Conservation (phyloP, 2,888 invertebrate genomes). For the Encarsia formosa region DNA sequence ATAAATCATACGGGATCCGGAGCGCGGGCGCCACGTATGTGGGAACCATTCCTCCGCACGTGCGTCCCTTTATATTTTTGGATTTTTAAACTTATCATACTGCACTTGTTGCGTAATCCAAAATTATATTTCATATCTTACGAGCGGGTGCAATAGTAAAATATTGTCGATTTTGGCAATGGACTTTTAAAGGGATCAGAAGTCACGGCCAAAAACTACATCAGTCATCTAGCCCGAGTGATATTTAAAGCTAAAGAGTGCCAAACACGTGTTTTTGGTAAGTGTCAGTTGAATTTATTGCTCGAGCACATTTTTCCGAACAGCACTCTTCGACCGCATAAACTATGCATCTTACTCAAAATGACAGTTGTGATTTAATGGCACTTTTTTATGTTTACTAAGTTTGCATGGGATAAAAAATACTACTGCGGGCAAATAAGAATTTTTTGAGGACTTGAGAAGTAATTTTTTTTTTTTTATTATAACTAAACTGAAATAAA, state of each 20-base stretch:
- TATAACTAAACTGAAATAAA: too few species aligned
- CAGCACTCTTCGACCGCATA: constrained; percentile 10
- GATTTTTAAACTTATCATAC: too few species aligned
- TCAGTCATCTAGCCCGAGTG: constrained; percentile 5
- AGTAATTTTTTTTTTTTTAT: too few species aligned
- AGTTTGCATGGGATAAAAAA: too few species aligned
- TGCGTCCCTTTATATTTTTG: too few species aligned
- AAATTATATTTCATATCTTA: too few species aligned
- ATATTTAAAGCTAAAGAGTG: constrained; percentile 10
- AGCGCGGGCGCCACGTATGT: constrained; percentile 35
- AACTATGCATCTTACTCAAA: constrained; percentile 4
- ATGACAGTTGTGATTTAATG: constrained; percentile 15
- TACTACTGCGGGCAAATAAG: too few species aligned
- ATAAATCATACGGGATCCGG: constrained; percentile 46
- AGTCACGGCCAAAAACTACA: constrained; percentile 5
- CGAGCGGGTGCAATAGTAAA: too few species aligned
- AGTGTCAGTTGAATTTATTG: constrained; percentile 18
- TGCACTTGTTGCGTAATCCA: too few species aligned
- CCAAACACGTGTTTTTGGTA: constrained; percentile 21
- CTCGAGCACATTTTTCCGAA: constrained; percentile 10
- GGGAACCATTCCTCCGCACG: constrained; percentile 33
- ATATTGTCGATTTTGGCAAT: too few species aligned
- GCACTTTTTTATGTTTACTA: neutral
- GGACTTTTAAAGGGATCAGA: too few species aligned
- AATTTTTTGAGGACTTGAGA: too few species aligned